A percentile compares a stretch with the other conserved stretches of the same genome.
These are phyloP conservation scores for Saccopteryx leptura DNA, from an alignment of 2,113 vertebrate species.

Conservation along the genomic window DNA sequence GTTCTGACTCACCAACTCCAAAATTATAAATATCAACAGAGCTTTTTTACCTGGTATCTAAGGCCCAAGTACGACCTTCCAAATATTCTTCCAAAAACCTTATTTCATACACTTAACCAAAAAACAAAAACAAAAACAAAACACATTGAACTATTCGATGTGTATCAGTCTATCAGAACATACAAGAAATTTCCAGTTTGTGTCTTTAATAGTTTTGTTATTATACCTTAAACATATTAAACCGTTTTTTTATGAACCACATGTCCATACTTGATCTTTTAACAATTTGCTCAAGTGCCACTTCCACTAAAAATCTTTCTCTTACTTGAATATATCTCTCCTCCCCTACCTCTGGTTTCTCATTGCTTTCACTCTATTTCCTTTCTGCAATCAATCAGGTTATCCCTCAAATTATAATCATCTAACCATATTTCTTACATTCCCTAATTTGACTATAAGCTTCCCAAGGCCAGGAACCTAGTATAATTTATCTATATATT, in stretches of 20 bases:
- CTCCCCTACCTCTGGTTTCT: background rate
- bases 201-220: background rate
- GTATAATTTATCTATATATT: background rate
- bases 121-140: background rate
- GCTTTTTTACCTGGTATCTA: background rate
- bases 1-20: background rate
- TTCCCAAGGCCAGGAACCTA: background rate
- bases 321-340: background rate
- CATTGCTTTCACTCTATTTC: background rate
- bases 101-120: background rate
- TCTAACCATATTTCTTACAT: background rate
- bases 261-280: background rate
- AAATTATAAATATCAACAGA: background rate
- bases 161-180: background rate
- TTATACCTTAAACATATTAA: background rate
- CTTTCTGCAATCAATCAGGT: background rate
- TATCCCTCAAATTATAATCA: background rate
- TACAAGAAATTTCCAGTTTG: background rate
- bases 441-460: background rate
- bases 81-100: background rate
- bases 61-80: background rate
- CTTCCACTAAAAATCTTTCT: background rate
- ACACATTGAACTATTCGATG: background rate
- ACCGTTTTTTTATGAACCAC: background rate
- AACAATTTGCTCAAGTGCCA: background rate